phyloP scores from a whole-genome alignment of 2,888 invertebrate species.

The Ceratothoa steindachneri region DNA sequence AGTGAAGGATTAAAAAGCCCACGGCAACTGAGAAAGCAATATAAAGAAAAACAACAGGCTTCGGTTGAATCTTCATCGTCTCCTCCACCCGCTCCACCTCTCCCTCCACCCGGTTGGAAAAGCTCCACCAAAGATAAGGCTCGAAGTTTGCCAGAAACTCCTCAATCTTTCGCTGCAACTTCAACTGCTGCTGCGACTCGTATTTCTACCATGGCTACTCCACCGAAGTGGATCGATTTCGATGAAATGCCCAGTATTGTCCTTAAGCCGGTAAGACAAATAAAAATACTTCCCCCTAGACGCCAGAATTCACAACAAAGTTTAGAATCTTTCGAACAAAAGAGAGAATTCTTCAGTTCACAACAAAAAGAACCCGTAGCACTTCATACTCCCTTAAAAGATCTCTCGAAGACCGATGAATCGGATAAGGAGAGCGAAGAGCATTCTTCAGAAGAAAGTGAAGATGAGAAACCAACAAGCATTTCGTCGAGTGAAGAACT shows the following conservation, averaged over 20 bases:
- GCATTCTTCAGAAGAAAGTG: constrained; percentile 34
- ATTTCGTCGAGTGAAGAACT: constrained; percentile 43
- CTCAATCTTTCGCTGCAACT: constrained; percentile 19
- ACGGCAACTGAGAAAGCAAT: constrained; percentile 50
- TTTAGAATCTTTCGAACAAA: neutral
- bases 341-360: neutral
- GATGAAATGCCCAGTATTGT: constrained; percentile 71
- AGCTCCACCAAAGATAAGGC: constrained; percentile 24
- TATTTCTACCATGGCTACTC: constrained; percentile 37
- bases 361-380: neutral
- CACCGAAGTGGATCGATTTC: constrained; percentile 70
- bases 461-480: constrained; percentile 36
- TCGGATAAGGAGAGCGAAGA: constrained; percentile 32
- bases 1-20: constrained; percentile 58
- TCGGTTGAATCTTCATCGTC: constrained; percentile 48
- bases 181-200: neutral
- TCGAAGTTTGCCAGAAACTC: constrained; percentile 49
- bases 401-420: neutral
- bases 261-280: constrained; percentile 43
- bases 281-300: constrained; percentile 33
- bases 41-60: constrained; percentile 44
- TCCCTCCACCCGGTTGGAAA: constrained; percentile 49
- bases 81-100: constrained; percentile 49
- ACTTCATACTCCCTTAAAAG: neutral
- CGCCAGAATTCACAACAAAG: neutral